Evolutionary conservation across 2,888 invertebrate genomes (phyloP).

Genomic region (Globia sparganii): DNA sequence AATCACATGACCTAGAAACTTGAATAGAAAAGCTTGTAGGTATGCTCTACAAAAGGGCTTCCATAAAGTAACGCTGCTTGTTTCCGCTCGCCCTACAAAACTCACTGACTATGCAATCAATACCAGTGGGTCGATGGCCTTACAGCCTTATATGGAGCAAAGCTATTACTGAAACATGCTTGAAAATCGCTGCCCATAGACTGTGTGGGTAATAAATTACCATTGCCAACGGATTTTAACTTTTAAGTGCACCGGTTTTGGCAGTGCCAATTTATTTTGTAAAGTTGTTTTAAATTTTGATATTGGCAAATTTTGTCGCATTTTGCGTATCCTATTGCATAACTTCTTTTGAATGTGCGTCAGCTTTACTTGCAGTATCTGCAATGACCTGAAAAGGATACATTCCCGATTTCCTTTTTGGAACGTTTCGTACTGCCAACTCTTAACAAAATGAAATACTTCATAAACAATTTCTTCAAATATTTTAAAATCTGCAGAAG

Average conservation of each 20-base stretch:
- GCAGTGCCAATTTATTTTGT: slow-evolving; percentile 27
- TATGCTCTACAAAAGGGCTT: slow-evolving; percentile 66
- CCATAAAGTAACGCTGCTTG: slow-evolving; percentile 59
- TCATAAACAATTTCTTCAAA: neutral
- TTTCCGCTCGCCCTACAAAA: slow-evolving; percentile 79
- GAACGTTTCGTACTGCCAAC: neutral
- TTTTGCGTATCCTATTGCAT: slow-evolving; percentile 2
- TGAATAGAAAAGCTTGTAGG: slow-evolving; percentile 61
- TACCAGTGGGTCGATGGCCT: slow-evolving; percentile 79
- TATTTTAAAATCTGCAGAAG: neutral
- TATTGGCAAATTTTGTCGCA: slow-evolving; percentile 8
- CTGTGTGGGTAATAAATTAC: slow-evolving; percentile 40
- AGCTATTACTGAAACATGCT: slow-evolving; percentile 68
- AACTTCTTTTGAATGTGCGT: slow-evolving; percentile 2
- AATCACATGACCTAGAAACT: slow-evolving; percentile 67
- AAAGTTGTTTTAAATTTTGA: neutral
- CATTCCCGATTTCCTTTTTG: neutral
- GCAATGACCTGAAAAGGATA: neutral
- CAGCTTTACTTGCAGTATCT: slow-evolving; percentile 1
- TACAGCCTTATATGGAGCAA: slow-evolving; percentile 74
- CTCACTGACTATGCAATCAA: slow-evolving; percentile 73
- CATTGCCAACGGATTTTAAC: slow-evolving; percentile 42
- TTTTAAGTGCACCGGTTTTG: slow-evolving; percentile 17
- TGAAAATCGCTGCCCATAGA: slow-evolving; percentile 53
- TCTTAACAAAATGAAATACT: neutral